Evolutionary conservation across 2,888 invertebrate species (phyloP).

Genomic region (Epiblema foenella): DNA sequence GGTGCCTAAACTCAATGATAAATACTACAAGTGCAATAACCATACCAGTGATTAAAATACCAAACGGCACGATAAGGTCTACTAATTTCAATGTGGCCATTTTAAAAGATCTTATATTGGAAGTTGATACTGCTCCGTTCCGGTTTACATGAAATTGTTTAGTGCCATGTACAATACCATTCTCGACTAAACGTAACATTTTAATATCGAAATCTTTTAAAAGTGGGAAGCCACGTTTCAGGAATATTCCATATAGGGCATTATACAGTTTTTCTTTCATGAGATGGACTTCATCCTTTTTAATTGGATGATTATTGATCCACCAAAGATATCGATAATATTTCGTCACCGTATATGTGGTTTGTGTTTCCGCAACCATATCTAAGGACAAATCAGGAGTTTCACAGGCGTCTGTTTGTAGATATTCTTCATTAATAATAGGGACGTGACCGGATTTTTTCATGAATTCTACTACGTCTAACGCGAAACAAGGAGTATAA

Average conservation of each 20-base stretch:
- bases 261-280: conserved; percentile 35
- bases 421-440: conserved; percentile 12
- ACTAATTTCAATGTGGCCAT: conserved; percentile 11
- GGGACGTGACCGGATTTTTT: conserved; percentile 16
- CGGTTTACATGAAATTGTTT: conserved; percentile 14
- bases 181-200: conserved; percentile 36
- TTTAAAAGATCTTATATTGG: conserved; percentile 21
- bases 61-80: conserved; percentile 31
- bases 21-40: conserved; percentile 28
- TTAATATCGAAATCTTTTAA: conserved; percentile 13
- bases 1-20: conserved; percentile 24
- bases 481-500: conserved; percentile 28
- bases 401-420: conserved; percentile 35
- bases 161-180: conserved; percentile 33
- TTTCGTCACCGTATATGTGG: conserved; percentile 27
- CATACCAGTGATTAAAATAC: conserved; percentile 18
- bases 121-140: neutral
- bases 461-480: conserved; percentile 13
- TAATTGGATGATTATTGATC: conserved; percentile 8
- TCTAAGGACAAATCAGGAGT: conserved; percentile 6
- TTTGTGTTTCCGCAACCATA: conserved; percentile 13
- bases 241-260: conserved; percentile 32
- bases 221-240: conserved; percentile 45
- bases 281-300: conserved; percentile 28
- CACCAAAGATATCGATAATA: conserved; percentile 33